Evolutionary conservation across 1,140 invertebrate species (phyloP).

Genomic region (Semibalanus balanoides): DNA sequence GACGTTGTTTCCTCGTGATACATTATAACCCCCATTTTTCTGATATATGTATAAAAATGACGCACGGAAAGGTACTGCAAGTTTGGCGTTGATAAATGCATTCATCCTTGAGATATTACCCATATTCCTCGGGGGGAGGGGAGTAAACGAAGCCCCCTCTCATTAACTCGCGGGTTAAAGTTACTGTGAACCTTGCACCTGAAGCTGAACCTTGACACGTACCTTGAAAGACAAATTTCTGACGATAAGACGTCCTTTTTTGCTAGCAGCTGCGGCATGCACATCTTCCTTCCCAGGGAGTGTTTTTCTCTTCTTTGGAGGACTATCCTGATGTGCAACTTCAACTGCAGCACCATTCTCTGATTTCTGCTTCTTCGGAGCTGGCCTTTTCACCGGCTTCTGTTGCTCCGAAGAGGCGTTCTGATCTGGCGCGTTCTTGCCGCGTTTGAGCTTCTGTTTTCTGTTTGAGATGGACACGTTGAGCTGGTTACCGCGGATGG

Average conservation of each 20-base stretch:
- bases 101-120: too few relatives aligned
- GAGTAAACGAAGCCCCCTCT: too few relatives aligned
- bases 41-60: too few relatives aligned
- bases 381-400: background rate
- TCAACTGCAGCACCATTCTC: background rate
- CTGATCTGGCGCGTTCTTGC: background rate
- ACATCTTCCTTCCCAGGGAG: too few relatives aligned
- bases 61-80: too few relatives aligned
- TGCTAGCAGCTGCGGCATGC: background rate
- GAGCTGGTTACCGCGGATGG: background rate
- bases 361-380: background rate
- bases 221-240: constrained; percentile 9
- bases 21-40: too few relatives aligned
- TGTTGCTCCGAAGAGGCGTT: background rate
- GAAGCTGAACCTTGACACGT: background rate
- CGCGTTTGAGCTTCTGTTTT: background rate
- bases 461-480: background rate
- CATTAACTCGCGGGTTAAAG: too few relatives aligned
- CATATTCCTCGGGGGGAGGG: too few relatives aligned
- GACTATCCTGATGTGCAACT: background rate
- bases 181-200: too few relatives aligned
- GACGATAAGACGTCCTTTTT: constrained; percentile 3
- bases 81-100: too few relatives aligned
- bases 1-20: too few relatives aligned
- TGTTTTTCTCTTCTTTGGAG: background rate